phyloP scores from a whole-genome alignment of 2,888 invertebrate species.

The Chaetogeoica ovagalla region DNA sequence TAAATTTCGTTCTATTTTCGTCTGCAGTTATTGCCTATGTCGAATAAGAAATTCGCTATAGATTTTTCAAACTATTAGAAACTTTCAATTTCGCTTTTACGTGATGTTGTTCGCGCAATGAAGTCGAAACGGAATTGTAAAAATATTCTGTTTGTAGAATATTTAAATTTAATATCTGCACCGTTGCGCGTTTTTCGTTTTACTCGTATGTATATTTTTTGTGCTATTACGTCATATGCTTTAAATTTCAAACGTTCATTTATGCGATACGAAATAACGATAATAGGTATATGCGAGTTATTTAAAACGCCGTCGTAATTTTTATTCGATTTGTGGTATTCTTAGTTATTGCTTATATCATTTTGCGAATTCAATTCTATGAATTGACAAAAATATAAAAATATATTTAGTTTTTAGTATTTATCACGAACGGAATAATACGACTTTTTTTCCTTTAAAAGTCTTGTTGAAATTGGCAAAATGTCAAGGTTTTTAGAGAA shows the following conservation, averaged over 20 bases:
- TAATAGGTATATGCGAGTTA: too few relatives aligned
- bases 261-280: too few relatives aligned
- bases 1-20: not conserved
- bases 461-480: not conserved
- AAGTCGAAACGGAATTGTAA: not conserved
- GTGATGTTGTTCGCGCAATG: not conserved
- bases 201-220: too few relatives aligned
- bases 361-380: too few relatives aligned
- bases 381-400: too few relatives aligned
- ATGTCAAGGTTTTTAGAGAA: constrained; percentile 1
- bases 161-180: too few relatives aligned
- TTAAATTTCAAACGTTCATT: too few relatives aligned
- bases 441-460: not conserved
- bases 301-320: too few relatives aligned
- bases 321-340: too few relatives aligned
- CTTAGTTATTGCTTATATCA: too few relatives aligned
- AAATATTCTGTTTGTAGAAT: not conserved
- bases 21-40: not conserved
- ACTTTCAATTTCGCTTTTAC: not conserved
- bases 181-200: not conserved
- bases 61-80: constrained; percentile 7
- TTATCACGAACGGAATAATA: not conserved
- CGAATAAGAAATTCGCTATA: not conserved
- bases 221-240: too few relatives aligned
- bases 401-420: not conserved